These are phyloP conservation scores for Eudasyphora cyanicolor DNA, from an alignment of 2,888 invertebrate genomes.

Conservation along the genomic window DNA sequence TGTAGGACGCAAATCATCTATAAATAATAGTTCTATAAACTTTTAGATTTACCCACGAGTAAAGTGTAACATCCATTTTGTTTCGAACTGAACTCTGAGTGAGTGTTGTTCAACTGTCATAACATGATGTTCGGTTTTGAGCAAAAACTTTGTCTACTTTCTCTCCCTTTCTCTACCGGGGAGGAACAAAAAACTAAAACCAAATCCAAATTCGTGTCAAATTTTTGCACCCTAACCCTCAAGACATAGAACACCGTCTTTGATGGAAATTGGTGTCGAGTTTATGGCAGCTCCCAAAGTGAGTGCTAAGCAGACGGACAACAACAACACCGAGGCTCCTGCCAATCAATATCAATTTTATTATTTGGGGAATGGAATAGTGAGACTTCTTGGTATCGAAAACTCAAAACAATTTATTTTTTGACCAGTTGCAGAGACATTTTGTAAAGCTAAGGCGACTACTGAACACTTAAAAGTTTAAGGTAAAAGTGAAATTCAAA, in stretches of 20 bases:
- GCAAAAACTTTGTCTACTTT: constrained; percentile 1
- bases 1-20: too few species aligned
- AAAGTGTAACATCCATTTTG: neutral
- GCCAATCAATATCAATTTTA: constrained; percentile 17
- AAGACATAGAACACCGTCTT: neutral
- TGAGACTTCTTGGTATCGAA: neutral
- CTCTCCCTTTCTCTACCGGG: neutral
- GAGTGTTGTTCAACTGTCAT: neutral
- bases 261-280: neutral
- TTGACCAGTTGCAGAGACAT: too few species aligned
- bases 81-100: neutral
- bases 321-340: neutral
- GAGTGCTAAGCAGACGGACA: neutral
- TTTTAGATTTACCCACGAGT: too few species aligned
- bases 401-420: too few species aligned
- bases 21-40: too few species aligned
- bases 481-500: too few species aligned
- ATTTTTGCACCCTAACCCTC: neutral
- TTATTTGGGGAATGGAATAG: constrained; percentile 6
- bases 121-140: neutral
- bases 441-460: too few species aligned
- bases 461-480: too few species aligned
- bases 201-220: neutral
- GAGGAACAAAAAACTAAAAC: neutral
- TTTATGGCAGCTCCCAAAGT: constrained; percentile 4